phyloP scores from a whole-genome alignment of 2,888 invertebrate species.

The Nomada ferruginata region DNA sequence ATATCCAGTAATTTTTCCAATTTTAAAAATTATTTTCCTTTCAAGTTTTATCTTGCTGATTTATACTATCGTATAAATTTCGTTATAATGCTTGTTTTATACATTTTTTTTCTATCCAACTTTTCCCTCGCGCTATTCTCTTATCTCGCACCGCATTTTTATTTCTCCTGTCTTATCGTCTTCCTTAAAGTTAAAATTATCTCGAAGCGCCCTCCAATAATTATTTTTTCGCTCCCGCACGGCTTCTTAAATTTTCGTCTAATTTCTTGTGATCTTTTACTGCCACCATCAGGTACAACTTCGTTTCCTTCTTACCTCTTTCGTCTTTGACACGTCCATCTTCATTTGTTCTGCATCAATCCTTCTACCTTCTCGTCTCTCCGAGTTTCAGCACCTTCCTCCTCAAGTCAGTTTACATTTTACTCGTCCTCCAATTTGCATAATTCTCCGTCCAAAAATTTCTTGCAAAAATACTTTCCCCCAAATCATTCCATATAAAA shows the following conservation, averaged over 20 bases:
- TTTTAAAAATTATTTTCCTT: background rate
- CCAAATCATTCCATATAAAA: no score
- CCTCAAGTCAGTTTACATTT: no score
- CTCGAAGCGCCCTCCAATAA: background rate
- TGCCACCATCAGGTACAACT: constrained; percentile 1
- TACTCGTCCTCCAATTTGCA: no score
- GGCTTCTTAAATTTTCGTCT: background rate
- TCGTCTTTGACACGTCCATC: background rate
- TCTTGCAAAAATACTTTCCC: no score
- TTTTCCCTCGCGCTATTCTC: background rate
- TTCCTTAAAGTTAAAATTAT: background rate
- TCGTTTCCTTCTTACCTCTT: background rate
- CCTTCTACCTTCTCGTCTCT: background rate
- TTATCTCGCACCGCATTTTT: background rate
- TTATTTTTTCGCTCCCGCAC: background rate
- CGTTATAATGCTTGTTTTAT: background rate
- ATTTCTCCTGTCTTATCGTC: constrained; percentile 5
- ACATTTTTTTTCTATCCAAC: background rate
- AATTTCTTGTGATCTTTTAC: background rate
- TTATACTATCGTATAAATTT: background rate
- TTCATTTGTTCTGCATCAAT: background rate
- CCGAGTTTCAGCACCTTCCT: no score
- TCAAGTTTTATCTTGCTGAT: background rate
- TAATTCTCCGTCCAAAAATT: no score
- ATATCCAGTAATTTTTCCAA: constrained; percentile 11